A percentile compares a stretch with the other conserved stretches of the same genome.
phyloP scores from a whole-genome alignment of 2,888 invertebrate species.

The Drosophila parthenogenetica region DNA sequence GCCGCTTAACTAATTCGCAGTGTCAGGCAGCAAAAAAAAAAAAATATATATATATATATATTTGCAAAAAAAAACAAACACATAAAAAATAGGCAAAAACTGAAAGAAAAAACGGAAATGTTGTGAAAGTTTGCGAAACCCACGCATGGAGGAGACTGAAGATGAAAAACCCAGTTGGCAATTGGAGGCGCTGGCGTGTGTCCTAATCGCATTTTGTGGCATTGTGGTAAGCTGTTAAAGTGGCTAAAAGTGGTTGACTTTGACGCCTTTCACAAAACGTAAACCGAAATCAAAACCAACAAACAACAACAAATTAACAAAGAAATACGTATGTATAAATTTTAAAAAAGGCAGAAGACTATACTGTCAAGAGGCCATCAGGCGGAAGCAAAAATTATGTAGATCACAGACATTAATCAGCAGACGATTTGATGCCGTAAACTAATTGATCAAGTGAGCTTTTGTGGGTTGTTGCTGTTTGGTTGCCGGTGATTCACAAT shows the following conservation, averaged over 20 bases:
- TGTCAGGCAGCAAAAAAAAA: constrained; percentile 21
- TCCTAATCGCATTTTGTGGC: constrained; percentile 59
- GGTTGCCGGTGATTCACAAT: constrained; percentile 38
- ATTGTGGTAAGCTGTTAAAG: constrained; percentile 35
- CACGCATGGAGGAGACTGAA: constrained; percentile 37
- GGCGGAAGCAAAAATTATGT: constrained; percentile 57
- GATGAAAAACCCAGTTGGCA: constrained; percentile 12
- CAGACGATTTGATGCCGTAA: constrained; percentile 15
- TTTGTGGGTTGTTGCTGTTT: constrained; percentile 22
- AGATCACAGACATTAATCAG: constrained; percentile 42
- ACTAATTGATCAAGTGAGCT: constrained; percentile 52
- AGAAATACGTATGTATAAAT: too few relatives aligned
- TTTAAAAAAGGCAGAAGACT: constrained; percentile 11
- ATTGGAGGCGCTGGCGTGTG: constrained; percentile 37
- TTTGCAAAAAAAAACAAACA: constrained; percentile 9
- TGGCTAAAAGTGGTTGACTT: constrained; percentile 52
- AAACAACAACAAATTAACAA: constrained; percentile 19
- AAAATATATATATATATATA: constrained; percentile 2
- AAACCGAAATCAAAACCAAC: constrained; percentile 6
- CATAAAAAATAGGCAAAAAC: constrained; percentile 2
- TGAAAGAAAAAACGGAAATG: constrained; percentile 54
- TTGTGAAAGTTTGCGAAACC: constrained; percentile 58
- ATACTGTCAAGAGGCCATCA: constrained; percentile 14
- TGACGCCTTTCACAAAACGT: constrained; percentile 67
- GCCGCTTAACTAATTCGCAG: constrained; percentile 60